Evolutionary conservation across 2,797 vertebrate species (phyloP), one percentile per base, ranked within the genome.

Genomic region (Lepus oiostolus): DNA sequence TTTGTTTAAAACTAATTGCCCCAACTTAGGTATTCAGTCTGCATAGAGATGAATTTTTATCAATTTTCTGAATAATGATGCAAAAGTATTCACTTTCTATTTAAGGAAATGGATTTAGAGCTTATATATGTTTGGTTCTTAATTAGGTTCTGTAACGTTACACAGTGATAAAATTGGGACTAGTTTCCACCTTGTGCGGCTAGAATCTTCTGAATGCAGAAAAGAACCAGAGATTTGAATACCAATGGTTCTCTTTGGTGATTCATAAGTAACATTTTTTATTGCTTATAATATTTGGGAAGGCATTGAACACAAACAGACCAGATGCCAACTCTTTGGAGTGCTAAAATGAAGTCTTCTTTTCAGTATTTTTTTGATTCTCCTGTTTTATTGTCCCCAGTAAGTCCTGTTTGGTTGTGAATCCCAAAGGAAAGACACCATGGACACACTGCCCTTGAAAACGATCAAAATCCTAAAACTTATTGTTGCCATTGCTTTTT

Each of bases 301-400:
- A 74, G 62, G 10, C 30, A 3, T 32, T 32, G 22, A 79, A 58
- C 19, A 10, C 35, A n/a, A n/a, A 19, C 19, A 80, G 38, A 62
- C 75, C 4, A 77, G 65, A 76, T 93, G 19, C 30, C 16, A 79
- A 58, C 7, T 75, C 42, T 70, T 58, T 63, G 9, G 14, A 47
- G 8, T 10, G 26, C 11, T 26, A 5, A 95, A 92, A 30, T 80
- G 58, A 82, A 88, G n/a, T 28, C 35, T 65, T 79, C 42, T 63
- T 93, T 95, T 75, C 67, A 71, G 30, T 50, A 54, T 77, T 94
- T 86, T 30, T 82, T 93, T 72, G 42, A 83, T 24, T 88, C 67
- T 77, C 89, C 32, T 77, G 5, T 85, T 32, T 79, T 72, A 30
- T 50, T 47, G 3, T 19, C 71, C 60, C 52, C 74, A 26, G 70